phyloP scores from a whole-genome alignment of 2,113 vertebrate species.

The Nibea coibor region DNA sequence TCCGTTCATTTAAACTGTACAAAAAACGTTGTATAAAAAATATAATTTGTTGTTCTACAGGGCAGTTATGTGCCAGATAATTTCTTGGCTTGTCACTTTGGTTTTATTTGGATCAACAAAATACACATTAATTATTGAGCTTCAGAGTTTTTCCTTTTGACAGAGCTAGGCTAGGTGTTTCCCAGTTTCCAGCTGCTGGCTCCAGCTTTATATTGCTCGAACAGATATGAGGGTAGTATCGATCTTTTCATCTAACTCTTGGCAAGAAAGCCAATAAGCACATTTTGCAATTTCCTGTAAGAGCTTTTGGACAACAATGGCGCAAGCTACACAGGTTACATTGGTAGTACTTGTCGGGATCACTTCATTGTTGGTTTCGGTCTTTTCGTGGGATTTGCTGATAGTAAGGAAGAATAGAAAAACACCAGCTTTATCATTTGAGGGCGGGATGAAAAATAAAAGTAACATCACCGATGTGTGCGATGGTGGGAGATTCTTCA shows the following conservation, averaged over 20 bases:
- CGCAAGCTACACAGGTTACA: neutral
- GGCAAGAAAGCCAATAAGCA: neutral
- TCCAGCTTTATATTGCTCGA: neutral
- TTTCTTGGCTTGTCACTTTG: neutral
- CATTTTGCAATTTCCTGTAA: neutral
- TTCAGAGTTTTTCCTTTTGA: neutral
- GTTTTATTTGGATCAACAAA: neutral
- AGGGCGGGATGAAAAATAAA: neutral
- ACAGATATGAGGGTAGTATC: neutral
- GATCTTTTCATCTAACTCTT: constrained; percentile 11
- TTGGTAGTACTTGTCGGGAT: neutral
- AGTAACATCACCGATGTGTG: neutral
- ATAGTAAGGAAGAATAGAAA: too few relatives aligned
- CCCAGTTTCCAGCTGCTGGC: neutral
- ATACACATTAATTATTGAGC: neutral
- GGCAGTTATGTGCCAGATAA: neutral
- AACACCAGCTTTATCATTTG: neutral
- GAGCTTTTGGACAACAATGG: too few relatives aligned
- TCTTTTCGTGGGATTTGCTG: constrained; percentile 1
- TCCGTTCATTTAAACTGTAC: too few relatives aligned
- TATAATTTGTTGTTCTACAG: neutral
- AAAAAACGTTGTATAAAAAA: neutral
- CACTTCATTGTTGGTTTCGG: neutral
- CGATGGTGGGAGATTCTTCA: neutral
- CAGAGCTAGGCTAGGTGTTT: neutral